phyloP scores from a whole-genome alignment of 1,140 invertebrate species.

The Drosophila rufa region DNA sequence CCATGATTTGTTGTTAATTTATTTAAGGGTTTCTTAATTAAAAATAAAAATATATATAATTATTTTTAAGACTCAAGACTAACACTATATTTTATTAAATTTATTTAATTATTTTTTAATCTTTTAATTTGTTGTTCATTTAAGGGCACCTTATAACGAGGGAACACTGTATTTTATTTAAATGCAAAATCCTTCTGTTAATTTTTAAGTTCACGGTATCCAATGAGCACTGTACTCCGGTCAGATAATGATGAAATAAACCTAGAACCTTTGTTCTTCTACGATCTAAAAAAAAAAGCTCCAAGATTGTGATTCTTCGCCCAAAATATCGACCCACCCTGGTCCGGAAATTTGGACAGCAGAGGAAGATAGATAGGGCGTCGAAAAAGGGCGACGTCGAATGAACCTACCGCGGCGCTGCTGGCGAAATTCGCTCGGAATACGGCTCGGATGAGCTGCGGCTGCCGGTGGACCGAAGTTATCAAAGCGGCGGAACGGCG shows the following conservation, averaged over 20 bases:
- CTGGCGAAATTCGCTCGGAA: slow-evolving; percentile 64
- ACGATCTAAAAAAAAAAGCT: too few relatives aligned
- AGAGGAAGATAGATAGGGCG: slow-evolving; percentile 9
- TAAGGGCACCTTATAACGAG: too few relatives aligned
- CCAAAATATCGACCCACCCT: slow-evolving; percentile 17
- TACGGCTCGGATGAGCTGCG: slow-evolving; percentile 22
- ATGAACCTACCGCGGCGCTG: slow-evolving; percentile 61
- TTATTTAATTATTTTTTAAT: too few relatives aligned
- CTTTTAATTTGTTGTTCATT: too few relatives aligned
- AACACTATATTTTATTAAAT: too few relatives aligned
- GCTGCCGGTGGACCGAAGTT: slow-evolving; percentile 34
- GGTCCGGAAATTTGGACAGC: neutral
- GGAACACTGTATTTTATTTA: too few relatives aligned
- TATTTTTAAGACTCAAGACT: too few relatives aligned
- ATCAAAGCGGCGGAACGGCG: slow-evolving; percentile 53
- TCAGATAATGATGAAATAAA: neutral
- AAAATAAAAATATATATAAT: too few relatives aligned
- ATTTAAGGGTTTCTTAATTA: too few relatives aligned
- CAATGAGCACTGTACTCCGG: neutral
- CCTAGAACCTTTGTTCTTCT: neutral
- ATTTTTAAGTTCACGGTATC: too few relatives aligned
- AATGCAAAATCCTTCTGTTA: too few relatives aligned
- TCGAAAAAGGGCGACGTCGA: neutral
- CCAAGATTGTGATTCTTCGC: neutral
- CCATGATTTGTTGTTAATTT: too few relatives aligned